Conservation (phyloP, 2,888 invertebrate species). For the Agrotis puta region DNA sequence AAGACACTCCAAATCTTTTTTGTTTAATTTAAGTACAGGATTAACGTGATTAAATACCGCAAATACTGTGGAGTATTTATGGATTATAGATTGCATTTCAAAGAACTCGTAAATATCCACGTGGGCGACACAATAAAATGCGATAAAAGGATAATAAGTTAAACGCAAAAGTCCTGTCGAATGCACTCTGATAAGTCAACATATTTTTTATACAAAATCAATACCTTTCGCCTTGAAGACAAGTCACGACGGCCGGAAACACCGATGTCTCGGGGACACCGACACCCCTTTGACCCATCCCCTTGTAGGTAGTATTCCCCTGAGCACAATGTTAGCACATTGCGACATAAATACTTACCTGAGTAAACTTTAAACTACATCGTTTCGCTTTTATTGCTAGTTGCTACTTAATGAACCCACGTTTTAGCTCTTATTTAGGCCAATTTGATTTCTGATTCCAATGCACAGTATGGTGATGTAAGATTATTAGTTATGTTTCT, state of each 20-base stretch:
- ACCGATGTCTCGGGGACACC: slow-evolving; percentile 75
- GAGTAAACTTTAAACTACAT: slow-evolving; percentile 83
- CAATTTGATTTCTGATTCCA: slow-evolving; percentile 67
- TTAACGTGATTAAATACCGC: background rate
- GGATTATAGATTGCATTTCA: slow-evolving; percentile 34
- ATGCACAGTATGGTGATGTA: slow-evolving; percentile 55
- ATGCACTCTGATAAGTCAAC: slow-evolving; percentile 50
- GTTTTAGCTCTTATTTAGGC: slow-evolving; percentile 68
- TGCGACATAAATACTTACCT: slow-evolving; percentile 87
- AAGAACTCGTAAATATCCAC: slow-evolving; percentile 26
- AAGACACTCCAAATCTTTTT: slow-evolving; percentile 14
- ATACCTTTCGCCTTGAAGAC: slow-evolving; percentile 78
- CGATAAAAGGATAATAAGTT: slow-evolving; percentile 36
- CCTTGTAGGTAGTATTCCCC: slow-evolving; percentile 79
- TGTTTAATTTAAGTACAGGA: background rate
- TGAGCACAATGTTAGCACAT: slow-evolving; percentile 82
- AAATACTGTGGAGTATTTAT: slow-evolving; percentile 1
- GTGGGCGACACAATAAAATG: slow-evolving; percentile 40
- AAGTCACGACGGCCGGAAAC: slow-evolving; percentile 75
- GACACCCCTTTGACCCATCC: slow-evolving; percentile 80
- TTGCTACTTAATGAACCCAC: slow-evolving; percentile 73
- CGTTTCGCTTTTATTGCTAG: slow-evolving; percentile 81
- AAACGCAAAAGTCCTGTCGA: slow-evolving; percentile 25
- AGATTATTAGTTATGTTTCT: slow-evolving; percentile 50
- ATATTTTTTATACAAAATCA: slow-evolving; percentile 76